phyloP scores from a whole-genome alignment of 1,140 invertebrate genomes.

The Arctopsyche grandis region DNA sequence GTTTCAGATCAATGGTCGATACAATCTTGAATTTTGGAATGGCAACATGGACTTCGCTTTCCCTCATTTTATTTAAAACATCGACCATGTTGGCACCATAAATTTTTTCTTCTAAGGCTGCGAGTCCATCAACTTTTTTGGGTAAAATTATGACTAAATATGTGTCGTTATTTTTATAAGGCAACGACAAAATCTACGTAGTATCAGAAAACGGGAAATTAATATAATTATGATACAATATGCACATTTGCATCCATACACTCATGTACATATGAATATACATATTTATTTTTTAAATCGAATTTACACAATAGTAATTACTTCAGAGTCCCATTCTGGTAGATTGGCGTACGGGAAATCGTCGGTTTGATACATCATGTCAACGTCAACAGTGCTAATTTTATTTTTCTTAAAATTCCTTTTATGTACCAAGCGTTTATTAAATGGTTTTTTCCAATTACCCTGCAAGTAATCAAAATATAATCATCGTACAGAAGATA shows the following conservation, averaged over 20 bases:
- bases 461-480: conserved; percentile 26
- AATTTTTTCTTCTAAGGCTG: conserved; percentile 62
- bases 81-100: conserved; percentile 49
- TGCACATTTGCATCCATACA: no score
- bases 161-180: conserved; percentile 64
- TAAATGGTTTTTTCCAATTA: conserved; percentile 44
- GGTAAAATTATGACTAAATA: conserved; percentile 73
- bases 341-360: conserved; percentile 44
- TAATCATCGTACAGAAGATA: no score
- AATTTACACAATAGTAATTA: background rate
- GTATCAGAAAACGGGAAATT: no score
- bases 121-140: conserved; percentile 67
- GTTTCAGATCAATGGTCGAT: conserved; percentile 65
- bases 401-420: conserved; percentile 35
- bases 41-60: conserved; percentile 63
- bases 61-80: conserved; percentile 48
- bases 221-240: no score
- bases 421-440: background rate
- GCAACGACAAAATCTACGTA: background rate
- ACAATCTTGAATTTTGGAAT: conserved; percentile 73
- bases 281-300: background rate
- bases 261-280: conserved; percentile 61
- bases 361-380: conserved; percentile 42
- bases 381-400: conserved; percentile 41
- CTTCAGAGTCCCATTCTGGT: conserved; percentile 46